Conservation (phyloP, 2,113 vertebrate species). For the Paradisaea rubra region DNA sequence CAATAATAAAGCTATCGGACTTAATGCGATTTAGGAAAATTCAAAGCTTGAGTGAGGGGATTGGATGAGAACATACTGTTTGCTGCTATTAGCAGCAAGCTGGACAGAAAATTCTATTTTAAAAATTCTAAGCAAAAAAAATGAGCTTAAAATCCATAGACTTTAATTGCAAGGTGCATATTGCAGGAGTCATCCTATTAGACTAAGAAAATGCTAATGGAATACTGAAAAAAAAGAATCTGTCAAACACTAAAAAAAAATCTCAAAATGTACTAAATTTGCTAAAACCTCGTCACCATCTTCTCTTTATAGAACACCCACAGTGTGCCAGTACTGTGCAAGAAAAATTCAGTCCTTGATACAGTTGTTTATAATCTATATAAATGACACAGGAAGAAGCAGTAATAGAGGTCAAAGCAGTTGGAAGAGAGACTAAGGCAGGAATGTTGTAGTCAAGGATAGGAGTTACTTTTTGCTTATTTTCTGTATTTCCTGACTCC, state of each 20-base stretch:
- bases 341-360: neutral
- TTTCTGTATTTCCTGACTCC: neutral
- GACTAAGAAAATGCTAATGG: neutral
- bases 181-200: neutral
- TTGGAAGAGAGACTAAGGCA: neutral
- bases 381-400: neutral
- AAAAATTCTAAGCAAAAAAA: neutral
- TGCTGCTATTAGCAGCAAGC: neutral
- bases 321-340: neutral
- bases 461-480: neutral
- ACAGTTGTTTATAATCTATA: neutral
- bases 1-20: neutral
- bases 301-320: conserved; percentile 1
- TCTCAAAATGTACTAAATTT: neutral
- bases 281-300: neutral
- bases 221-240: neutral
- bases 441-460: neutral
- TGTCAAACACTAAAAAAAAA: neutral
- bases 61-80: neutral
- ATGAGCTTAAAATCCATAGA: neutral
- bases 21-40: neutral
- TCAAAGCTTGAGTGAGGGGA: neutral
- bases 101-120: neutral
- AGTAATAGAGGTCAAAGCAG: neutral
- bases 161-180: neutral